Evolutionary conservation across 1,140 invertebrate genomes (phyloP).

Genomic region (Calliphora vicina): DNA sequence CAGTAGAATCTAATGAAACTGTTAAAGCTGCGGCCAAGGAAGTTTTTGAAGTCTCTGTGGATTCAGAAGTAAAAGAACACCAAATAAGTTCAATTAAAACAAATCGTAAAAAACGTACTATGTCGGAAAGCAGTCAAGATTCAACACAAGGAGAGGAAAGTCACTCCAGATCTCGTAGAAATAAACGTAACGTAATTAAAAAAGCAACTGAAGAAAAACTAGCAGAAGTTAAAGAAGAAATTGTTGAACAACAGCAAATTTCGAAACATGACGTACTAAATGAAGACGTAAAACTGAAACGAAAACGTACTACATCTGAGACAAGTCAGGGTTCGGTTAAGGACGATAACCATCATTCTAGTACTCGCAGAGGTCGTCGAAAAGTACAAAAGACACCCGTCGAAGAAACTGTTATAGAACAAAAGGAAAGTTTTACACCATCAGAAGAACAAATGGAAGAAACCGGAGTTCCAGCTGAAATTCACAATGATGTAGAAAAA

Average conservation of each 20-base stretch:
- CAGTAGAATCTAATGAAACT: neutral
- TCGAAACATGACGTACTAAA: neutral
- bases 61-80: neutral
- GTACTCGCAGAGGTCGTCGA: neutral
- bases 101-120: neutral
- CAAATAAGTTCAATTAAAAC: neutral
- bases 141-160: neutral
- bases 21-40: too few relatives aligned
- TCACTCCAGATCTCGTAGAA: neutral
- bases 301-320: neutral
- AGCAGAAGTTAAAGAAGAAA: neutral
- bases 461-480: neutral
- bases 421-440: neutral
- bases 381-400: neutral
- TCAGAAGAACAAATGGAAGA: neutral
- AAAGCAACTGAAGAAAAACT: neutral
- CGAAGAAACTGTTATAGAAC: conserved; percentile 17
- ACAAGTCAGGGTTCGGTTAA: neutral
- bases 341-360: neutral
- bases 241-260: neutral
- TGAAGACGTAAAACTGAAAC: neutral
- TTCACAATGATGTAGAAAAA: neutral
- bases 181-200: neutral
- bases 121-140: neutral
- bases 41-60: too few relatives aligned